A percentile compares a stretch with the other conserved stretches of the same genome.
Evolutionary conservation across 2,113 vertebrate species (phyloP).

Genomic region (Sander lucioperca): DNA sequence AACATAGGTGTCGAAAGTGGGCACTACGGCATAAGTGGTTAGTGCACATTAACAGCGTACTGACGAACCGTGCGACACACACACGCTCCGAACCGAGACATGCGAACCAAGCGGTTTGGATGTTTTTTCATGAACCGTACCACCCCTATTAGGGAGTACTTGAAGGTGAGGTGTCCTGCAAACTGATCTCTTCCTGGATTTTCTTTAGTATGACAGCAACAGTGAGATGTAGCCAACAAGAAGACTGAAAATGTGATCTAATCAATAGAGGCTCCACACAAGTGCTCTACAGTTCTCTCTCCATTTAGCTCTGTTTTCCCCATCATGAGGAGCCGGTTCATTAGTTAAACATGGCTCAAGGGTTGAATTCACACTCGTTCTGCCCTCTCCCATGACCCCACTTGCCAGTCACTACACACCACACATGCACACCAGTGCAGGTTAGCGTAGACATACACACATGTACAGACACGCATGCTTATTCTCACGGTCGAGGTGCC

Average conservation of each 20-base stretch:
- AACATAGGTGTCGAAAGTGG: too few species aligned
- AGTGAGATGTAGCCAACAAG: background rate
- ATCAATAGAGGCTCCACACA: conserved; percentile 39
- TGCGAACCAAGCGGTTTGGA: too few species aligned
- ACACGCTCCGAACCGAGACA: too few species aligned
- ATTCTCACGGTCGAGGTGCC: conserved; percentile 20
- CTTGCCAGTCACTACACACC: conserved; percentile 57
- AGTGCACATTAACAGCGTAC: too few species aligned
- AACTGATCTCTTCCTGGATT: conserved; percentile 11
- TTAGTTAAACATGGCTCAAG: conserved; percentile 76
- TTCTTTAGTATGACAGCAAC: conserved; percentile 11
- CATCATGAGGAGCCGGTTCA: conserved; percentile 66
- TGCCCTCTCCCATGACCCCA: conserved; percentile 82
- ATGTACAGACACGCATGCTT: conserved; percentile 16
- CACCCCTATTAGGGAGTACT: background rate
- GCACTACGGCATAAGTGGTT: too few species aligned
- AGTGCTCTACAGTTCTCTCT: conserved; percentile 50
- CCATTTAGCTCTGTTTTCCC: conserved; percentile 66
- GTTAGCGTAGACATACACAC: conserved; percentile 37
- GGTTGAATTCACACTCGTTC: conserved; percentile 73
- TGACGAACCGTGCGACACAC: too few species aligned
- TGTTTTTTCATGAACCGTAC: too few species aligned
- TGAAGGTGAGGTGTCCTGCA: background rate
- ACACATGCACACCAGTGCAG: conserved; percentile 10
- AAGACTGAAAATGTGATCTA: conserved; percentile 34